Evolutionary conservation across 2,113 vertebrate species (phyloP).

Genomic region (Phrynosoma platyrhinos): DNA sequence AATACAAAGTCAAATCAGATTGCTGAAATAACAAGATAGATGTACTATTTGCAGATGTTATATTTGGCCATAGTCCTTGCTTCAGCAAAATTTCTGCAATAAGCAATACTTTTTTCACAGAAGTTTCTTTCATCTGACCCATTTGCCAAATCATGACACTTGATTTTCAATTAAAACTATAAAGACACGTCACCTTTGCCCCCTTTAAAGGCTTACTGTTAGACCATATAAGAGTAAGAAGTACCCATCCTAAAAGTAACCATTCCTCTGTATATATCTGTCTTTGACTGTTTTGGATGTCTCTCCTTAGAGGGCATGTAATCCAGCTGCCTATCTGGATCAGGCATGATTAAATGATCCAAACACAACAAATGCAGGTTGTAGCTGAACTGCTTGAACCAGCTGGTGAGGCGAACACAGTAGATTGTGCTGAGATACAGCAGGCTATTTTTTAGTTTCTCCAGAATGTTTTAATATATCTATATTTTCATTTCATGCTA

Average conservation of each 20-base stretch:
- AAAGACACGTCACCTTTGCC: neutral
- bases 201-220: neutral
- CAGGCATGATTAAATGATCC: neutral
- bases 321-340: neutral
- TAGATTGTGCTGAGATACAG: neutral
- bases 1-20: conserved; percentile 36
- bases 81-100: conserved; percentile 7
- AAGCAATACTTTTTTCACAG: neutral
- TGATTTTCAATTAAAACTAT: neutral
- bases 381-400: neutral
- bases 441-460: too few species aligned
- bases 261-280: neutral
- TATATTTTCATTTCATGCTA: neutral
- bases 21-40: conserved; percentile 37
- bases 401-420: neutral
- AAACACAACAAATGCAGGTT: neutral
- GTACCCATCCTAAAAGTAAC: neutral
- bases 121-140: neutral
- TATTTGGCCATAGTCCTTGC: neutral
- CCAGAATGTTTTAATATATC: neutral
- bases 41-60: neutral
- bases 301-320: neutral
- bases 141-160: neutral
- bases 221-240: neutral
- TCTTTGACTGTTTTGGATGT: neutral